Base-by-base conservation (phyloP, 2,797 vertebrate species). In the Premnoplex brunnescens region DNA sequence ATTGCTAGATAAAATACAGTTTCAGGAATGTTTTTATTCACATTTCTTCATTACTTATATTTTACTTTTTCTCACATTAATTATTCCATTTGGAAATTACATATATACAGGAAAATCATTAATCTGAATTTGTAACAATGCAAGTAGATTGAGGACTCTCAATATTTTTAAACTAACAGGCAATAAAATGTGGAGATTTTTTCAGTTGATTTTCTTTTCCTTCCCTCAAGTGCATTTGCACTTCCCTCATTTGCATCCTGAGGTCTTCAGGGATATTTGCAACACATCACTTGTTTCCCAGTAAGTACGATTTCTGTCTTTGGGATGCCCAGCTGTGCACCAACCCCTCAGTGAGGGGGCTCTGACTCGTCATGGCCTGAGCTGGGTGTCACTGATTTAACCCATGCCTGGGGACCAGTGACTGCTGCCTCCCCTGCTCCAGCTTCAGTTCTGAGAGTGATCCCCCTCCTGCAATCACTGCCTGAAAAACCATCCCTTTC, bases 381-480 rank as follows among this genome's bases (percentile, higher is more conserved):
- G 10, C 15, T 59, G 37, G 15, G 3, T 41, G 22, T 24, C 2
- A 0, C 9, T 13, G 24, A 3, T 63, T 48, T 56, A 41, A 39
- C 2, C 13, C 4, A 12, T 55, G 20, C 1, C 1, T 14, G 2
- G 4, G 34, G 14, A 13, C 13, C 36, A 30, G 36, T 1, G 0
- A 11, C 27, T 36, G 19, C 36, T 79, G 44, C 39, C 39, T 63
- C 20, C 6, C 5, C 60, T 22, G 6, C 16, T 74, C 43, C 23
- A 46, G 16, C 21, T 55, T 12, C 86, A 82, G 32, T 34, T 32
- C 14, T 36, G 19, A 17, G 12, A 11, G 10, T 49, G n/a, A 12
- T 8, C 2, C 14, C 3, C 1, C 1, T 26, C 6, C 39, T 0
- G 0, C 10, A 55, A 4, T 41, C 28, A 19, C 18, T 4, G 2